phyloP scores from a whole-genome alignment of 2,113 vertebrate genomes.

The Gorilla gorilla region DNA sequence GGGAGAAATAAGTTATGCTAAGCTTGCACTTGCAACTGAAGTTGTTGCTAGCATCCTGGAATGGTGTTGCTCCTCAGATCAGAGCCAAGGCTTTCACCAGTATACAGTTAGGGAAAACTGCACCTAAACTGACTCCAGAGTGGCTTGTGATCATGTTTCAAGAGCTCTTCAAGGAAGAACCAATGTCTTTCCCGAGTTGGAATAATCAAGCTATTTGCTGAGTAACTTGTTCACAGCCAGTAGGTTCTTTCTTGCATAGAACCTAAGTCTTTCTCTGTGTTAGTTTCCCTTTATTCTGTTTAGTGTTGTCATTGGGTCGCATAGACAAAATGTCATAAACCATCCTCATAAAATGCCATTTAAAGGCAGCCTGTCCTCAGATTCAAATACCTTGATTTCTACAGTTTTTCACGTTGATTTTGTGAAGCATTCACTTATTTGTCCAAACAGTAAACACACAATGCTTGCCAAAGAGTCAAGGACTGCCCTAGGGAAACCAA shows the following conservation, averaged over 20 bases:
- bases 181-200: not conserved
- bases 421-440: not conserved
- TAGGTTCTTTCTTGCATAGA: not conserved
- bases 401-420: not conserved
- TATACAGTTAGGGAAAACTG: not conserved
- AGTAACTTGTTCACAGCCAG: not conserved
- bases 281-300: not conserved
- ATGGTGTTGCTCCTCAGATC: not conserved
- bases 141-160: not conserved
- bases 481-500: not conserved
- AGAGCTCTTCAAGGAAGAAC: not conserved
- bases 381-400: not conserved
- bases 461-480: not conserved
- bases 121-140: not conserved
- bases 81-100: not conserved
- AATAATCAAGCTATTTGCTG: not conserved
- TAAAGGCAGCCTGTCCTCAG: not conserved
- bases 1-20: conserved; percentile 65
- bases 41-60: not conserved
- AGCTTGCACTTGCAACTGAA: conserved; percentile 17
- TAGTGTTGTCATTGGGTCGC: not conserved
- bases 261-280: not conserved
- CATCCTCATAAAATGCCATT: not conserved
- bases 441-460: not conserved
- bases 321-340: not conserved